phyloP scores from a whole-genome alignment of 2,797 vertebrate species.

The Acestrorhynchus altus region DNA sequence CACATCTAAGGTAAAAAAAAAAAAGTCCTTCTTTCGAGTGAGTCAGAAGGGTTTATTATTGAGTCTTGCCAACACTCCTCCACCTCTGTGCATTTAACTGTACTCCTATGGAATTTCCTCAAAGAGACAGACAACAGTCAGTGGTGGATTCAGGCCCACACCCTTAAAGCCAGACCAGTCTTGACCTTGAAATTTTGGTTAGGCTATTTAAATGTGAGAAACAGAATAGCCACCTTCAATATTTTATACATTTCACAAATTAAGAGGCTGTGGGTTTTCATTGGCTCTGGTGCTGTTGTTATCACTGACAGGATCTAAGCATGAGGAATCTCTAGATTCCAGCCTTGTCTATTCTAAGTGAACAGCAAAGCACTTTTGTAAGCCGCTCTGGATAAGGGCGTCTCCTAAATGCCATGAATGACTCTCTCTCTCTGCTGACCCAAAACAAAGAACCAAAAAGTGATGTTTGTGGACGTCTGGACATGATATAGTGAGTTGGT shows the following conservation, averaged over 20 bases:
- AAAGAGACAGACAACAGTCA: conserved; percentile 25
- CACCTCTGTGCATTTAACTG: conserved; percentile 7
- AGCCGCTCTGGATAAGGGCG: no score
- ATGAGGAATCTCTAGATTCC: no score
- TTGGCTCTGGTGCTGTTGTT: conserved; percentile 10
- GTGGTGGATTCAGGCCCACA: conserved; percentile 4
- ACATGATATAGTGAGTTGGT: background rate
- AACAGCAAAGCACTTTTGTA: no score
- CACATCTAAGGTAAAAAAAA: no score
- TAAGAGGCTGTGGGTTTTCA: background rate
- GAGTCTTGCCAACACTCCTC: background rate
- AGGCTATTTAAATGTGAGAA: conserved; percentile 15
- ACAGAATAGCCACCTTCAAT: background rate
- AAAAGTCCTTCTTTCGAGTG: background rate
- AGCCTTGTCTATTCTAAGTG: no score
- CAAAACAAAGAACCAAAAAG: conserved; percentile 27
- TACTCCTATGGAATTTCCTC: background rate
- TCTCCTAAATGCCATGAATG: no score
- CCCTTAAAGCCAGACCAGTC: conserved; percentile 19
- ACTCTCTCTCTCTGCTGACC: conserved; percentile 2
- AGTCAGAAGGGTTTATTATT: background rate
- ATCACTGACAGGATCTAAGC: no score
- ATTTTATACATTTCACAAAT: background rate
- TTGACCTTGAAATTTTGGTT: background rate
- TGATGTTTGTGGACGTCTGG: conserved; percentile 11